phyloP scores from a whole-genome alignment of 2,888 invertebrate genomes.

The Acanthoscelides obtectus region DNA sequence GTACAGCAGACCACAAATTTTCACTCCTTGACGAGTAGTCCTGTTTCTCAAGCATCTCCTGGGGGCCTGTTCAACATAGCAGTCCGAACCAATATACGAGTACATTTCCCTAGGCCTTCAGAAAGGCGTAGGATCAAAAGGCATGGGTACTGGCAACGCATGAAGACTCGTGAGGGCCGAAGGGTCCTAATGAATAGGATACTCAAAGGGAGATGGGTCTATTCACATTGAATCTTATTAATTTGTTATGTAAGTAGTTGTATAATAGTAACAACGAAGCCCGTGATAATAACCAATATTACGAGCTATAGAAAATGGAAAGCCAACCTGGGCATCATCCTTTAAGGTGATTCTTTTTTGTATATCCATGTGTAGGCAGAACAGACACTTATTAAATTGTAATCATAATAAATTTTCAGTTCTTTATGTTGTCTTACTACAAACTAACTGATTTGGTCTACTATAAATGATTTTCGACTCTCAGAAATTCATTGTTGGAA shows the following conservation, averaged over 20 bases:
- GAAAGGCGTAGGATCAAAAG: conserved; percentile 66
- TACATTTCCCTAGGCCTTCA: conserved; percentile 70
- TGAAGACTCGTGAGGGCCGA: conserved; percentile 66
- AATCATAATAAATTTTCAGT: no score
- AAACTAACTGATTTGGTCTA: no score
- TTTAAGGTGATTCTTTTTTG: no score
- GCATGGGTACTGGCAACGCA: conserved; percentile 66
- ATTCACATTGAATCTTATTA: conserved; percentile 55
- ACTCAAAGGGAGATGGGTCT: conserved; percentile 65
- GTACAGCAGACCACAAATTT: conserved; percentile 10
- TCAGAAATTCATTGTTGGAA: no score
- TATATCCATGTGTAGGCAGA: no score
- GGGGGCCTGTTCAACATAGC: conserved; percentile 36
- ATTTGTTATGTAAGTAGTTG: background rate
- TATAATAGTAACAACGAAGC: no score
- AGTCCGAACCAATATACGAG: conserved; percentile 54
- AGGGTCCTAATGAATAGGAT: conserved; percentile 69
- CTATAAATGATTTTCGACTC: no score
- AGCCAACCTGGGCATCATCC: no score
- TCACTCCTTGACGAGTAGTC: conserved; percentile 14
- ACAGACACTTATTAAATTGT: no score
- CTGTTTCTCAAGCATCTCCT: conserved; percentile 14
- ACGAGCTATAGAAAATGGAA: no score
- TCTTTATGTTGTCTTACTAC: no score
- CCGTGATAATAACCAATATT: no score